A percentile compares a stretch with the other conserved stretches of the same genome.
Evolutionary conservation across 1,140 invertebrate genomes (phyloP).

Genomic region (Lordiphosa mommai): DNA sequence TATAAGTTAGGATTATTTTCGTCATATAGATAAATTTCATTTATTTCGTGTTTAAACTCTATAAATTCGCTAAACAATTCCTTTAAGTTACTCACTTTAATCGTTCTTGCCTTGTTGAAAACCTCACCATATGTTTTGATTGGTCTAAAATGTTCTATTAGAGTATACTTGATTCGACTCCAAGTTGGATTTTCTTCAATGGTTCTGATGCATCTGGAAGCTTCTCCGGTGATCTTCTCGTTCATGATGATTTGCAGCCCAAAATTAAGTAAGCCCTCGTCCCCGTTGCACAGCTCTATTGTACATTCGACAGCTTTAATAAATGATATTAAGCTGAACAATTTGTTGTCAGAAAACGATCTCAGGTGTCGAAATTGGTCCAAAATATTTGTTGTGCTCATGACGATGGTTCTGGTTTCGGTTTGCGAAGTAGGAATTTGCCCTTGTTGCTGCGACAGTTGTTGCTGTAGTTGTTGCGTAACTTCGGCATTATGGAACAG

Average conservation of each 20-base stretch:
- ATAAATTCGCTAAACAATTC: neutral
- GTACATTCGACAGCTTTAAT: neutral
- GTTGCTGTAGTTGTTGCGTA: too few relatives aligned
- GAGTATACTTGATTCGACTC: neutral
- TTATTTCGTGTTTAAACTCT: slow-evolving; percentile 1
- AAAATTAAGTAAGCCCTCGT: neutral
- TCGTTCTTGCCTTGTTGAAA: neutral
- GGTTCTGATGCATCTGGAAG: neutral
- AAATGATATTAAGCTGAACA: slow-evolving; percentile 3
- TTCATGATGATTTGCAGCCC: neutral
- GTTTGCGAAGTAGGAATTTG: too few relatives aligned
- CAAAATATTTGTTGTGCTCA: neutral
- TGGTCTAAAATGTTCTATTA: slow-evolving; percentile 1
- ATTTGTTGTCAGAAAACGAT: slow-evolving; percentile 1
- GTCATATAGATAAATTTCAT: neutral
- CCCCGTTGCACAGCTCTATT: neutral
- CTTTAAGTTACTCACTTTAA: neutral
- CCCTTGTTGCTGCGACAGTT: too few relatives aligned
- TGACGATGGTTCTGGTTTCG: neutral
- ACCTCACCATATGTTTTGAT: slow-evolving; percentile 5
- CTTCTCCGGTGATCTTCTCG: neutral
- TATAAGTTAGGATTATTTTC: neutral
- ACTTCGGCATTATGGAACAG: too few relatives aligned
- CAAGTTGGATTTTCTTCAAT: neutral
- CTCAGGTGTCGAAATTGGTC: slow-evolving; percentile 1